A percentile compares a stretch with the other conserved stretches of the same genome.
These are phyloP conservation scores for Prietella phreatophila DNA, from an alignment of 2,113 vertebrate genomes.

Conservation along the genomic window DNA sequence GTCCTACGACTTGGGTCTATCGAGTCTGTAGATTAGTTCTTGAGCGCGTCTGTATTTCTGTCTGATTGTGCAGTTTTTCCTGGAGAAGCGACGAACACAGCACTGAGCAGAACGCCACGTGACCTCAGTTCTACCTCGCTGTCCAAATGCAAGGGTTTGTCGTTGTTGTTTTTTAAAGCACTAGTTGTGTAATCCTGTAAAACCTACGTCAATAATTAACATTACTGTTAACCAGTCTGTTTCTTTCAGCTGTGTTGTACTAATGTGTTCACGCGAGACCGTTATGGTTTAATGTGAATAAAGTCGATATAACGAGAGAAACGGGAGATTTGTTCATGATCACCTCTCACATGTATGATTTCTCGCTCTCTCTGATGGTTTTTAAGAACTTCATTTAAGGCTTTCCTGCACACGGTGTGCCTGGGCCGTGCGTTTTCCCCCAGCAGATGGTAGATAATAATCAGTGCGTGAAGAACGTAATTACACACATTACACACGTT, in stretches of 20 bases:
- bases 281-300: neutral
- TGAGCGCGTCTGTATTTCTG: neutral
- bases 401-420: neutral
- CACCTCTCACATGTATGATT: neutral
- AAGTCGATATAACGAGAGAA: neutral
- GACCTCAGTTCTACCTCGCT: neutral
- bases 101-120: neutral
- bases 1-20: too few species aligned
- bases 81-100: conserved; percentile 49
- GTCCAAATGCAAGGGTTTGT: neutral
- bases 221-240: neutral
- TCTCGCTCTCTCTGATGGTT: neutral
- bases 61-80: conserved; percentile 53
- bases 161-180: neutral
- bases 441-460: conserved; percentile 12
- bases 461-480: conserved; percentile 17
- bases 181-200: conserved; percentile 2
- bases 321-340: neutral
- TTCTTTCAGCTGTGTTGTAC: neutral
- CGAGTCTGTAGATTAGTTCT: neutral
- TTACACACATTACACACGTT: conserved; percentile 1
- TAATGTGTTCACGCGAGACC: neutral
- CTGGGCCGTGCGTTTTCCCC: neutral
- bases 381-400: conserved; percentile 1
- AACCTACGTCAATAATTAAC: conserved; percentile 22